Evolutionary conservation across 2,797 vertebrate genomes (phyloP).

Genomic region (Parotocinclus haroldoi): DNA sequence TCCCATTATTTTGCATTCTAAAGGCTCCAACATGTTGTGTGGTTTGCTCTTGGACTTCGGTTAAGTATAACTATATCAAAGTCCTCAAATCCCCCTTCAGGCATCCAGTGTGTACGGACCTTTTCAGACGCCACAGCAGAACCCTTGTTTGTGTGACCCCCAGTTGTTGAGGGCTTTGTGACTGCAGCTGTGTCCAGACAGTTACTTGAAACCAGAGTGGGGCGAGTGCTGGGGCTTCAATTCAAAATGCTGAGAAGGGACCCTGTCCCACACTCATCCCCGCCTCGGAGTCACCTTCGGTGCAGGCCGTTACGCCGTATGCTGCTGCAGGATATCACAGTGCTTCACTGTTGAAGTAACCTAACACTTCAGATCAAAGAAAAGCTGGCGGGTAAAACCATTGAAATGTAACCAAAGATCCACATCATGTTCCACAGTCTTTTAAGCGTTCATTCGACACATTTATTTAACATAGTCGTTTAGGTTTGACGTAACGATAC

Average conservation of each 20-base stretch:
- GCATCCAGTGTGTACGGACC: conserved; percentile 53
- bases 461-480: neutral
- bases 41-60: conserved; percentile 47
- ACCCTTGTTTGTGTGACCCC: conserved; percentile 73
- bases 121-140: conserved; percentile 74
- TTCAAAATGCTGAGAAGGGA: conserved; percentile 55
- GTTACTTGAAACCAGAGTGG: conserved; percentile 77
- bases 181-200: conserved; percentile 84
- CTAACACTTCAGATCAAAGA: conserved; percentile 13
- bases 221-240: conserved; percentile 63
- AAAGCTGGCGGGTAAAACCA: neutral
- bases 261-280: conserved; percentile 38
- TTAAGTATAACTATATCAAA: conserved; percentile 44
- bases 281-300: conserved; percentile 26
- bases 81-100: conserved; percentile 66
- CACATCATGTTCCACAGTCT: no score
- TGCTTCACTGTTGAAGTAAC: conserved; percentile 19
- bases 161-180: conserved; percentile 78
- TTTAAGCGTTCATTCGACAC: neutral
- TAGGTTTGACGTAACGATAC: no score
- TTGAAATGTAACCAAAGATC: neutral
- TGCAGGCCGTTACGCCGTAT: neutral
- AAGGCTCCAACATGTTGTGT: conserved; percentile 47
- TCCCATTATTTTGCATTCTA: conserved; percentile 46
- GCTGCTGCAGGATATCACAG: conserved; percentile 4